Evolutionary conservation across 2,888 invertebrate species (phyloP).

Genomic region (Drosophila quinaria): DNA sequence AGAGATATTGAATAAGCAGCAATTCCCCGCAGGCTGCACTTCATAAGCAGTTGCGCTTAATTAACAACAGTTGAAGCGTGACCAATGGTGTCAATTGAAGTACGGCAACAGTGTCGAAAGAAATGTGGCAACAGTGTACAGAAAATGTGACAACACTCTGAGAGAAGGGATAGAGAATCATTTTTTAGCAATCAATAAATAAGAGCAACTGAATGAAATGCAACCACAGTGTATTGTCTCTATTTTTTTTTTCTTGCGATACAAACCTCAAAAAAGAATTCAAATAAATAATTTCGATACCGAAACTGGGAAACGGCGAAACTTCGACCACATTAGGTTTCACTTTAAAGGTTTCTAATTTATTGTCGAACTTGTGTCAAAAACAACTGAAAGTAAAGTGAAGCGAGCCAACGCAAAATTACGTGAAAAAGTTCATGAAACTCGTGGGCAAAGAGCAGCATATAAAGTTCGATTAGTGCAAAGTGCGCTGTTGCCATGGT

Average conservation of each 20-base stretch:
- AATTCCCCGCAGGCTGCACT: conserved; percentile 4
- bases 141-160: conserved; percentile 3
- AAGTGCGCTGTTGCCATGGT: conserved; percentile 58
- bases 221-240: conserved; percentile 1
- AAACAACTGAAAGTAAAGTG: conserved; percentile 1
- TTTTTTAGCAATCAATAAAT: conserved; percentile 1
- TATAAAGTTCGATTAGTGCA: conserved; percentile 72
- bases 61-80: conserved; percentile 21
- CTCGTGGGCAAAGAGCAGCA: conserved; percentile 47
- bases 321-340: conserved; percentile 25
- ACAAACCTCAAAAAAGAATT: not conserved
- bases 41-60: conserved; percentile 18
- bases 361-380: conserved; percentile 43
- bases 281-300: conserved; percentile 34
- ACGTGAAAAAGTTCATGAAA: conserved; percentile 50
- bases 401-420: conserved; percentile 27
- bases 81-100: conserved; percentile 19
- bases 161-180: not conserved
- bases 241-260: not conserved
- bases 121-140: conserved; percentile 6
- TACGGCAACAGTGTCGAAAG: not conserved
- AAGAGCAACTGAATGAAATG: conserved; percentile 2
- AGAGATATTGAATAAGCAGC: conserved; percentile 26
- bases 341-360: conserved; percentile 53
- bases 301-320: conserved; percentile 1